Evolutionary conservation across 2,888 invertebrate genomes (phyloP).

Genomic region (Eilema sororculum): DNA sequence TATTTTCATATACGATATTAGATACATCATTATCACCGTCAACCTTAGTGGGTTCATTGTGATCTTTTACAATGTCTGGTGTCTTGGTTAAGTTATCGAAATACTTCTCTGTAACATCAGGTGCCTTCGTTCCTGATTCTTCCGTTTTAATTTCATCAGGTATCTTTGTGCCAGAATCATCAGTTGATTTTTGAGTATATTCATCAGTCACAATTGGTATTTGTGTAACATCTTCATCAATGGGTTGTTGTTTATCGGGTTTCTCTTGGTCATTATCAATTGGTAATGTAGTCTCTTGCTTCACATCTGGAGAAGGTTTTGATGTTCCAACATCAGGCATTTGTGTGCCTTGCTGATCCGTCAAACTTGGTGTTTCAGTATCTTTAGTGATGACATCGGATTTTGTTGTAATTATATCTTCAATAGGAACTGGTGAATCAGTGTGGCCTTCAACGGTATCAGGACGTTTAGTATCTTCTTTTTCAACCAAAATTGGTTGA

Average conservation of each 20-base stretch:
- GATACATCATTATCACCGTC: not conserved
- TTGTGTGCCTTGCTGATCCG: not conserved
- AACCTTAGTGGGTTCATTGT: not conserved
- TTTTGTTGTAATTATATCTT: not conserved
- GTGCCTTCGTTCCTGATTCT: constrained; percentile 1
- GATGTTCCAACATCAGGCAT: constrained; percentile 8
- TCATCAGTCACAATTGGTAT: constrained; percentile 11
- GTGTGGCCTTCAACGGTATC: not conserved
- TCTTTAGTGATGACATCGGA: constrained; percentile 3
- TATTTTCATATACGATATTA: not conserved
- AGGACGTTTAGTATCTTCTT: constrained; percentile 8
- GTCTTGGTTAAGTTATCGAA: not conserved
- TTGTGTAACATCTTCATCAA: not conserved
- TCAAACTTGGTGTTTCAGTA: not conserved
- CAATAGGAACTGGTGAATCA: not conserved
- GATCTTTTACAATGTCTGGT: not conserved
- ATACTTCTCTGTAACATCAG: constrained; percentile 2
- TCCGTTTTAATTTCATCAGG: not conserved
- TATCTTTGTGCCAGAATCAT: not conserved
- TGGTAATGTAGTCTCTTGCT: not conserved
- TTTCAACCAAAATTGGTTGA: constrained; percentile 8
- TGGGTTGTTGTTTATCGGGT: not conserved
- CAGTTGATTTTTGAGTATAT: not conserved
- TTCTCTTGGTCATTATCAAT: not conserved
- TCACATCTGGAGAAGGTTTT: not conserved